phyloP scores from a whole-genome alignment of 1,140 invertebrate species.

The Drusus annulatus region DNA sequence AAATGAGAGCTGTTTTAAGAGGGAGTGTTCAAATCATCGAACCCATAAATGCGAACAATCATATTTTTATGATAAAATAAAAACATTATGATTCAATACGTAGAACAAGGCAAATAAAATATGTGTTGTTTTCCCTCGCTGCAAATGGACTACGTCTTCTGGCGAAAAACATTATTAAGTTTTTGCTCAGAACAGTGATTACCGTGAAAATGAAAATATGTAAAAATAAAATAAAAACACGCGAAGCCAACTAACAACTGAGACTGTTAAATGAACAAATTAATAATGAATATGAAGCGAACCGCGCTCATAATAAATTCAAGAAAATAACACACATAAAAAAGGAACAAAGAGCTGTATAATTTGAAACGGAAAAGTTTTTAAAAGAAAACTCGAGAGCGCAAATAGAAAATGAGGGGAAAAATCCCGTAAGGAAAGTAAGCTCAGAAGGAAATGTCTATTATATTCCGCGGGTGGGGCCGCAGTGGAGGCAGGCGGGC shows the following conservation, averaged over 20 bases:
- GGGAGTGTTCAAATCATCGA: neutral
- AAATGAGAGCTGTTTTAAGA: slow-evolving; percentile 11
- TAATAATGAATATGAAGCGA: slow-evolving; percentile 53
- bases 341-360: slow-evolving; percentile 58
- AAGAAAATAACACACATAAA: slow-evolving; percentile 57
- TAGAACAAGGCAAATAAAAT: no score
- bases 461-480: slow-evolving; percentile 49
- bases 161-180: no score
- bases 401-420: slow-evolving; percentile 58
- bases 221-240: slow-evolving; percentile 4
- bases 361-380: slow-evolving; percentile 59
- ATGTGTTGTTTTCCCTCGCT: neutral
- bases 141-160: neutral
- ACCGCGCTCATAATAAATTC: slow-evolving; percentile 53
- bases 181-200: no score
- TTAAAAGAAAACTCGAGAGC: slow-evolving; percentile 56
- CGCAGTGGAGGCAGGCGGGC: neutral
- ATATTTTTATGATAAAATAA: no score
- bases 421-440: slow-evolving; percentile 58
- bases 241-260: slow-evolving; percentile 13
- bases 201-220: neutral
- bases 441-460: slow-evolving; percentile 58
- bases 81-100: no score
- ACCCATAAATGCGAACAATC: no score
- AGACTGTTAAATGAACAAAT: slow-evolving; percentile 49